Evolutionary conservation across 2,797 vertebrate species (phyloP), one percentile per base, ranked within the genome.

Genomic region (Cyprinodon diabolis): DNA sequence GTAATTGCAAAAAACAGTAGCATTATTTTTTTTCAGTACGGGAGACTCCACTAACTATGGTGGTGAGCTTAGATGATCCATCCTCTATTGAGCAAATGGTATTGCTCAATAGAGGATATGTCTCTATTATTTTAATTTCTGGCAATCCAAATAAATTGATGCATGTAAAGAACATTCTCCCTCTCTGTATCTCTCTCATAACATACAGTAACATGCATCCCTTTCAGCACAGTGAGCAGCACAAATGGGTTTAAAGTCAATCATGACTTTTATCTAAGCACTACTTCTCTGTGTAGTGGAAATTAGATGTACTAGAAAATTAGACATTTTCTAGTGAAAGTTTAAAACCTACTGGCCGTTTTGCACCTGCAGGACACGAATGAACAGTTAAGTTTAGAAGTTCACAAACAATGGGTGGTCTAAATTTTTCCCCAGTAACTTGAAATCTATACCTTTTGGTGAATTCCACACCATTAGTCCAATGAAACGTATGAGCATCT

Each of bases 401-500:
- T 58, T 45, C 17, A 54, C 21, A 0, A 17, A 25, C 8, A 37
- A 25, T 12, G 4, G 21, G 15, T 19, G 15, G 19, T 49, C 54
- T 37, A n/a, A n/a, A n/a, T n/a, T 52, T 30, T 21, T 15, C 25
- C 14, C 47, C 55, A 40, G 43, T 15, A 2, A 63, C n/a, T 63
- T 35, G 0, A 13, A 48, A 6, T 43, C 62, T 12, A 35, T 74
- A 47, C 21, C 57, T 69, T 69, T 45, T 48, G 51, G 17, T 52
- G 83, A 52, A 54, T 37, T 66, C 51, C 37, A 47, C n/a, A 10
- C 66, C 47, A 3, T 81, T 54, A 76, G 71, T 72, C 30, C 57
- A 51, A n/a, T 75, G 51, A 70, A 9, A 68, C 65, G 71, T 81
- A 60, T 52, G 81, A 78, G 71, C 71, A 17, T 80, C 55, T 65